phyloP scores from a whole-genome alignment of 2,888 invertebrate species.

The Volucella inanis region DNA sequence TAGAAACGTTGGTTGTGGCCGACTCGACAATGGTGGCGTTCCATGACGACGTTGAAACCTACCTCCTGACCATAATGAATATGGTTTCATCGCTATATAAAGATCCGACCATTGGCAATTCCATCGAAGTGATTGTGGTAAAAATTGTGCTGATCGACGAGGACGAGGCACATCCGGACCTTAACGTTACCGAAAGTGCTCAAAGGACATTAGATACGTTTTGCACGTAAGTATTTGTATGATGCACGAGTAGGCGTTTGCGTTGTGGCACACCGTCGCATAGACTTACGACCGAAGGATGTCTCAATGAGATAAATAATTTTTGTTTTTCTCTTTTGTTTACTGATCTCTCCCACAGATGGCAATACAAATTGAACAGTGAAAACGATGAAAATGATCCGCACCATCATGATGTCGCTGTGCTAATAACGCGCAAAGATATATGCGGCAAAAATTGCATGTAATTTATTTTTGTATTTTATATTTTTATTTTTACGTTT shows the following conservation, averaged over 20 bases:
- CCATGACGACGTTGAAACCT: conserved; percentile 92
- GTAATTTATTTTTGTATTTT: conserved; percentile 77
- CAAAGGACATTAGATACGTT: conserved; percentile 92
- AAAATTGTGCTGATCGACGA: conserved; percentile 89
- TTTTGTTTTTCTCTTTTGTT: conserved; percentile 23
- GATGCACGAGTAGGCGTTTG: conserved; percentile 35
- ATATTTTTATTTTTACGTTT: conserved; percentile 25
- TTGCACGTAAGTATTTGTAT: conserved; percentile 85
- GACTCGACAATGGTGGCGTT: conserved; percentile 94
- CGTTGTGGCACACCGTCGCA: conserved; percentile 13
- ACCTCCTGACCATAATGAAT: conserved; percentile 95
- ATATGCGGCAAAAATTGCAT: conserved; percentile 86
- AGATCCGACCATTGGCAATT: conserved; percentile 95
- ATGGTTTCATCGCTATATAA: conserved; percentile 94
- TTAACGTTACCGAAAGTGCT: conserved; percentile 91
- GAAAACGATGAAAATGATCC: conserved; percentile 89
- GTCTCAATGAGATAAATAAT: conserved; percentile 27
- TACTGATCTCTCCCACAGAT: conserved; percentile 81
- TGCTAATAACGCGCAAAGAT: conserved; percentile 91
- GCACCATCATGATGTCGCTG: conserved; percentile 95
- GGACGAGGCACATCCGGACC: conserved; percentile 85
- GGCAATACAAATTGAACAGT: conserved; percentile 90
- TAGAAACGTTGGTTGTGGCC: conserved; percentile 94
- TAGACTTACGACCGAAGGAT: not conserved
- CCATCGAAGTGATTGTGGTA: conserved; percentile 94